Conservation (phyloP, 2,113 vertebrate species). For the Ageneiosus marmoratus region DNA sequence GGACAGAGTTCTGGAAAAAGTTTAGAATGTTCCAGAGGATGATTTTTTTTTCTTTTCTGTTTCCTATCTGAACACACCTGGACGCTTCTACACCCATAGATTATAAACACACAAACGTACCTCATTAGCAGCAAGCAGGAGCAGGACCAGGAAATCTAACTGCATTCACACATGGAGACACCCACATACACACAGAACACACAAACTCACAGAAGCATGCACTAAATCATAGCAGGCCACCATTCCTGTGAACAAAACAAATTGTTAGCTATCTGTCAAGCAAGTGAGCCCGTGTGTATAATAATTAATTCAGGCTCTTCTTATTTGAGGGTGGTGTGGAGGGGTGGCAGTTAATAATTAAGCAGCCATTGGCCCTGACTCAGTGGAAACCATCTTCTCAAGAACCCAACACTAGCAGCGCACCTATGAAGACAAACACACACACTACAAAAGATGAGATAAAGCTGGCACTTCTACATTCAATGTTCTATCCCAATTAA, state of each 20-base stretch:
- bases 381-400: conserved; percentile 51
- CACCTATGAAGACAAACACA: conserved; percentile 10
- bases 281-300: conserved; percentile 53
- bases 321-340: conserved; percentile 59
- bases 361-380: conserved; percentile 54
- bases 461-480: neutral
- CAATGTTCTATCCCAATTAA: neutral
- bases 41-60: conserved; percentile 3
- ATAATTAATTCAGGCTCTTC: conserved; percentile 67
- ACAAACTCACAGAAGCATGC: conserved; percentile 55
- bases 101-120: conserved; percentile 23
- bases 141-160: conserved; percentile 57
- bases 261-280: conserved; percentile 54
- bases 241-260: conserved; percentile 60
- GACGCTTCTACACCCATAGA: neutral
- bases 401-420: conserved; percentile 27
- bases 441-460: neutral
- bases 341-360: conserved; percentile 66
- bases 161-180: conserved; percentile 37
- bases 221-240: conserved; percentile 58
- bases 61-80: too few species aligned
- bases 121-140: conserved; percentile 57
- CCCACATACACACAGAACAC: conserved; percentile 25
- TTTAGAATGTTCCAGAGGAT: conserved; percentile 14
- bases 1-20: conserved; percentile 30